Evolutionary conservation across 2,888 invertebrate genomes (phyloP).

Genomic region (Elysia crispata): DNA sequence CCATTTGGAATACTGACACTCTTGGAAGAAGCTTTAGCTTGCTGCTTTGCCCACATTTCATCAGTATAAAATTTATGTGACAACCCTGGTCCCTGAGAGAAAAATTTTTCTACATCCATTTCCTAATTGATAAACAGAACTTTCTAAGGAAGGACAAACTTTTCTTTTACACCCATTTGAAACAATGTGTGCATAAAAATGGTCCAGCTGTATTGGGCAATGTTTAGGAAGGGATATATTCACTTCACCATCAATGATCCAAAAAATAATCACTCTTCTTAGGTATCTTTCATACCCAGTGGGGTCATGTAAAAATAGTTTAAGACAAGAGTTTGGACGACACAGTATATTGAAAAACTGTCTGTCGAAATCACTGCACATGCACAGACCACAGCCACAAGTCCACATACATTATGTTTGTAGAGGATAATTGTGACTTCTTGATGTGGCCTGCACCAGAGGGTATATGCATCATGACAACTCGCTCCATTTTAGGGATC

Average conservation of each 20-base stretch:
- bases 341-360: not conserved
- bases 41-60: too few relatives aligned
- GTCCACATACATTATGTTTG: slow-evolving; percentile 4
- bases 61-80: too few relatives aligned
- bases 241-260: not conserved
- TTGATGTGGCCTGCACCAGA: not conserved
- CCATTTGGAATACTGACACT: too few relatives aligned
- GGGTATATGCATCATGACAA: not conserved
- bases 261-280: not conserved
- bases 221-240: not conserved
- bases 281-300: not conserved
- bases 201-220: too few relatives aligned
- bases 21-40: too few relatives aligned
- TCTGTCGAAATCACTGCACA: not conserved
- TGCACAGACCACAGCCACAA: not conserved
- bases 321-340: not conserved
- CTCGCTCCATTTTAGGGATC: not conserved
- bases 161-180: too few relatives aligned
- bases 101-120: too few relatives aligned
- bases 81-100: too few relatives aligned
- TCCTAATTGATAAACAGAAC: too few relatives aligned
- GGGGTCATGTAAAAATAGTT: not conserved
- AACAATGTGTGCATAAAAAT: too few relatives aligned
- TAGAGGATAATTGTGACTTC: not conserved
- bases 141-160: too few relatives aligned